Percentiles rank a stretch among this genome's conserved stretches.
phyloP scores from a whole-genome alignment of 2,113 vertebrate genomes.

The Bombycilla garrulus region DNA sequence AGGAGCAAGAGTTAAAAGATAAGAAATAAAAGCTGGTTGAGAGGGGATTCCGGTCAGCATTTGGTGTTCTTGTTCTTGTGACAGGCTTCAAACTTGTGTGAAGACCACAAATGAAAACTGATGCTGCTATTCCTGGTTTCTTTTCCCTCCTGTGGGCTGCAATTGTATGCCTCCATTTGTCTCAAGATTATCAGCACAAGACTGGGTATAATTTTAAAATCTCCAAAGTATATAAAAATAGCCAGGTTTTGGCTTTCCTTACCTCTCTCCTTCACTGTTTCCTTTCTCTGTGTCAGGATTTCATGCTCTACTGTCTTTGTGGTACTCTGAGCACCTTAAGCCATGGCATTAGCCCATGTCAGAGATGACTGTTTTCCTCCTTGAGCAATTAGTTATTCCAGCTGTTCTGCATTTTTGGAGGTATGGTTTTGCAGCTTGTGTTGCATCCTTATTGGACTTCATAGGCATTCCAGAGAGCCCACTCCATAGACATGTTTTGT shows the following conservation, averaged over 20 bases:
- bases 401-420: neutral
- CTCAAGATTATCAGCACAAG: neutral
- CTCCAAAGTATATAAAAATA: neutral
- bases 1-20: neutral
- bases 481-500: neutral
- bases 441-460: neutral
- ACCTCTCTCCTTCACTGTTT: neutral
- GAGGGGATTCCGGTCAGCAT: neutral
- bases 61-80: neutral
- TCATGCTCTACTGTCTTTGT: neutral
- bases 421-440: rapidly evolving
- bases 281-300: neutral
- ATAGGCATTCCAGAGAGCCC: neutral
- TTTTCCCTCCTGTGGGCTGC: neutral
- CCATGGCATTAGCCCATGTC: neutral
- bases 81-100: neutral
- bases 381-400: neutral
- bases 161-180: neutral
- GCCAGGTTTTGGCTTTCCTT: neutral
- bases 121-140: neutral
- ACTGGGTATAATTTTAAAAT: neutral
- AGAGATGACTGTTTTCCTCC: neutral
- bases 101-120: conserved; percentile 1
- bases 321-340: neutral
- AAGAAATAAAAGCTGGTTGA: neutral